These are phyloP conservation scores for Pampusana beccarii DNA, from an alignment of 2,113 vertebrate species.

Conservation along the genomic window DNA sequence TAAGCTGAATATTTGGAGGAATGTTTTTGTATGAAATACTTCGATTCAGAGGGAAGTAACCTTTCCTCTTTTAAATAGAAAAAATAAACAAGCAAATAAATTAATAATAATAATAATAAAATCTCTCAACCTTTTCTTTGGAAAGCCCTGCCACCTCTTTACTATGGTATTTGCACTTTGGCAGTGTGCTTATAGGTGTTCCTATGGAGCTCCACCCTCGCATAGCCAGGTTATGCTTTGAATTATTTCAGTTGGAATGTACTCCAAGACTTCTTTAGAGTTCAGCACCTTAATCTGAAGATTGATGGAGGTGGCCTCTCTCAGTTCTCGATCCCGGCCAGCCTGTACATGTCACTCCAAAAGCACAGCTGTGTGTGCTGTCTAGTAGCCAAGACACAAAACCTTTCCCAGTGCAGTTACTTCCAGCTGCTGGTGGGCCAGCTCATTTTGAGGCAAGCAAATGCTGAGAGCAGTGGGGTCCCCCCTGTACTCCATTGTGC, in stretches of 20 bases:
- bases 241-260: not conserved
- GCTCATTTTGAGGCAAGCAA: not conserved
- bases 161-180: not conserved
- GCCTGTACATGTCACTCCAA: not conserved
- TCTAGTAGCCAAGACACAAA: not conserved
- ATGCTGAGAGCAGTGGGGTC: not conserved
- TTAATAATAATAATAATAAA: not conserved
- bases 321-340: not conserved
- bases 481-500: not conserved
- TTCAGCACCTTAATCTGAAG: not conserved
- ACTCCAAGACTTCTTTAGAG: not conserved
- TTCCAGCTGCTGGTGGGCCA: not conserved
- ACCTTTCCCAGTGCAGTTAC: not conserved
- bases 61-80: not conserved
- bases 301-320: not conserved
- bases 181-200: not conserved
- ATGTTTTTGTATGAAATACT: not conserved
- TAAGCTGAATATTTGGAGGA: not conserved
- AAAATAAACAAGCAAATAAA: too few relatives aligned
- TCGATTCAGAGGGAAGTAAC: not conserved
- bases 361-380: not conserved
- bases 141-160: not conserved
- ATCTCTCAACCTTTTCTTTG: not conserved
- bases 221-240: not conserved
- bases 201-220: not conserved